Percentiles rank a stretch among this genome's conserved stretches.
These are phyloP conservation scores for Drosophila setosimentum DNA, from an alignment of 2,888 invertebrate genomes.

Conservation along the genomic window DNA sequence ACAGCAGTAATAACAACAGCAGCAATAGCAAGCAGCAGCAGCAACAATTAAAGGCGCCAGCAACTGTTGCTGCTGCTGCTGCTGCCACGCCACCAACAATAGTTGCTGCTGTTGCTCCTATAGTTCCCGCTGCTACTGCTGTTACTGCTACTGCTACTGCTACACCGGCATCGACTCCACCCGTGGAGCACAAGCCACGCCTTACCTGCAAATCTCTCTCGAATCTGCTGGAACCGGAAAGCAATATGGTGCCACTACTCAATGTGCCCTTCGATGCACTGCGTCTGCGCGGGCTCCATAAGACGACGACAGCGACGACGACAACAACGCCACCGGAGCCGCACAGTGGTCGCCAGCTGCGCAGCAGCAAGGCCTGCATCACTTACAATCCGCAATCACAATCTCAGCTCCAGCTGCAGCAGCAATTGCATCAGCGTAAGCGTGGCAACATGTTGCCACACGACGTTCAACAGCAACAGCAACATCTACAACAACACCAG, in stretches of 20 bases:
- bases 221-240: conserved; percentile 87
- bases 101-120: conserved; percentile 16
- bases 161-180: conserved; percentile 59
- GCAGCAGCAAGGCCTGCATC: conserved; percentile 68
- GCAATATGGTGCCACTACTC: conserved; percentile 63
- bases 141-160: conserved; percentile 24
- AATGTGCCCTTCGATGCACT: conserved; percentile 69
- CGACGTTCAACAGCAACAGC: conserved; percentile 66
- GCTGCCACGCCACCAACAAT: conserved; percentile 19
- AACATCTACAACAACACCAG: conserved; percentile 46
- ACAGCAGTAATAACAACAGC: conserved; percentile 2
- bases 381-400: conserved; percentile 66
- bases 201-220: conserved; percentile 88
- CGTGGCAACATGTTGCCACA: conserved; percentile 59
- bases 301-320: conserved; percentile 16
- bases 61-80: conserved; percentile 21
- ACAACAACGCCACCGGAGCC: conserved; percentile 32
- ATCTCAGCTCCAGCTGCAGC: conserved; percentile 43
- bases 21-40: conserved; percentile 38
- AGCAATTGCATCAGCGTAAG: conserved; percentile 73
- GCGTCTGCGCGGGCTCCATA: conserved; percentile 57
- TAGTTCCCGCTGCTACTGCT: not conserved
- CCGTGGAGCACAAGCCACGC: conserved; percentile 86
- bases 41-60: conserved; percentile 53
- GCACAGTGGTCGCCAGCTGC: conserved; percentile 55